Evolutionary conservation across 2,888 invertebrate genomes (phyloP), one percentile per base, ranked within the genome.

Genomic region (Brachyptera putata): DNA sequence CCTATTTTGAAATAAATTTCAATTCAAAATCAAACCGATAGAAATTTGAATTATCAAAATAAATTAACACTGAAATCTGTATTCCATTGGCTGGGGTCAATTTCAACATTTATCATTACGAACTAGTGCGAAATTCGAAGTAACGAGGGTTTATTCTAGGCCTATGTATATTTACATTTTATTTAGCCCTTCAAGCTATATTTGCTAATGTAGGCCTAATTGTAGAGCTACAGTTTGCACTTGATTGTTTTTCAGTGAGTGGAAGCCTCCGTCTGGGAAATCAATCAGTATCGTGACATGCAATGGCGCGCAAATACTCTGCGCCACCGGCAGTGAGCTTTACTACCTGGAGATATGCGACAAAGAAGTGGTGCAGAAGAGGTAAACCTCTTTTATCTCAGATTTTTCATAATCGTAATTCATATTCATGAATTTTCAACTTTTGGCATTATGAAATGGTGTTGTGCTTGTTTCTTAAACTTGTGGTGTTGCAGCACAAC

Each of bases 241-340:
- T 18, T 50, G 4, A 4, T n/a, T 39, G 14, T 30, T 64, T 65
- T 64, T 61, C 53, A 72, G 82, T 37, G 86, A 88, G 71, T 91
- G 89, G 91, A 82, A 82, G 67, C 87, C 87, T 21, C 80, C 80
- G 1, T 79, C 77, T 26, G 81, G 79, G 56, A 86, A 84, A 69
- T 87, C 86, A 60, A 89, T 97, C 68, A 92, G 92, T 67, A 92
- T 96, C 13, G 95, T 94, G 1, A 87, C 91, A 2, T 90, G 92
- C 73, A 89, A 92, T 71, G 79, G 78, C 7, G 76, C 79, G 5
- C 87, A 91, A 77, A 81, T 87, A 67, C 85, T 94, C 16, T 87
- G 92, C 68, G 95, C 95, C 1, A 89, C 90, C 11, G 94, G 96
- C 0, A 88, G 89, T 59, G 87, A 89, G 67, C 74, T 95, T n/a